phyloP scores from a whole-genome alignment of 2,888 invertebrate species.

The Coecobrya sp. region DNA sequence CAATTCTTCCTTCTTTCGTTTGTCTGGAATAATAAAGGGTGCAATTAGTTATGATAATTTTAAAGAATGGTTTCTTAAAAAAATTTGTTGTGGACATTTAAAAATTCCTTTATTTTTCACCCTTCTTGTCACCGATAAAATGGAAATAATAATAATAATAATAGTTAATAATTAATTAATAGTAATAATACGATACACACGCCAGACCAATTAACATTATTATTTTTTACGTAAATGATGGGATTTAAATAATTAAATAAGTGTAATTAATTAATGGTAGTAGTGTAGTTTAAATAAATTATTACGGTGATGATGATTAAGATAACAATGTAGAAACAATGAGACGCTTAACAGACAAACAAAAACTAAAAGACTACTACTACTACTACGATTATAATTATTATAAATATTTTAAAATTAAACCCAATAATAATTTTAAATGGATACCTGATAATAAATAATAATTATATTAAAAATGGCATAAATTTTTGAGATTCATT shows the following conservation, averaged over 20 bases:
- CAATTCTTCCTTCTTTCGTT: too few relatives aligned
- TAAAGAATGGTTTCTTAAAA: too few relatives aligned
- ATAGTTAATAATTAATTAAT: not conserved
- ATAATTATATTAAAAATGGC: too few relatives aligned
- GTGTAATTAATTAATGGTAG: not conserved
- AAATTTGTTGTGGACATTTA: not conserved
- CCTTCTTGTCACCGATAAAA: not conserved
- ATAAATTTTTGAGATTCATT: too few relatives aligned
- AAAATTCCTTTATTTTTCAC: conserved; percentile 36
- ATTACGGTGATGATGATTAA: not conserved
- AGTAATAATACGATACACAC: conserved; percentile 23
- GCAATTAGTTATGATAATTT: too few relatives aligned
- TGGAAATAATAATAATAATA: not conserved
- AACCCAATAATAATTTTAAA: not conserved
- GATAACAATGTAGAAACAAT: conserved; percentile 30
- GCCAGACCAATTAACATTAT: conserved; percentile 2
- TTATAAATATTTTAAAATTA: too few relatives aligned
- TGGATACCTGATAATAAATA: too few relatives aligned
- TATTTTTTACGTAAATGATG: conserved; percentile 3
- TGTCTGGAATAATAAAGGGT: too few relatives aligned
- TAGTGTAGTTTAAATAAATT: too few relatives aligned
- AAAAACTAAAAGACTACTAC: too few relatives aligned
- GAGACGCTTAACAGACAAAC: conserved; percentile 4
- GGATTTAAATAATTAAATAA: not conserved
- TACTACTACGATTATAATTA: too few relatives aligned